Conservation (phyloP, 2,797 vertebrate species). For the Pipistrellus kuhlii region DNA sequence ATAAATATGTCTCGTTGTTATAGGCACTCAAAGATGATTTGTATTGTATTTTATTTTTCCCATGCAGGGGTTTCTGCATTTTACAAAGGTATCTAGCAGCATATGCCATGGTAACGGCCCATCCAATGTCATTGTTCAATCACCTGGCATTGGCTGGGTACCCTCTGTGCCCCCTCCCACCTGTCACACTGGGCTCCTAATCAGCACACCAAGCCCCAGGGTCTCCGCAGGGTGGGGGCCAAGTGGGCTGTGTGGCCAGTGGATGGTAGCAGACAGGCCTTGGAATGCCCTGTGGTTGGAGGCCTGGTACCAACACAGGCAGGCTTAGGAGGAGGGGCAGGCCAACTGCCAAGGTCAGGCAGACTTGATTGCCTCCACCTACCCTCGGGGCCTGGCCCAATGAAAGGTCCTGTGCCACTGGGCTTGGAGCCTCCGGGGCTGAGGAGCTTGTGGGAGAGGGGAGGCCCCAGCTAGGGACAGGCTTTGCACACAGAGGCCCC, state of each 20-base stretch:
- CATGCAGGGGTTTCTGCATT: neutral
- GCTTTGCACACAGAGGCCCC: neutral
- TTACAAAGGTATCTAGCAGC: neutral
- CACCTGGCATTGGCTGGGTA: neutral
- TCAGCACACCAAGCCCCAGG: neutral
- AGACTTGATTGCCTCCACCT: slow-evolving; percentile 24
- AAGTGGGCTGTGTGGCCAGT: neutral
- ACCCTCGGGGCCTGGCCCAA: neutral
- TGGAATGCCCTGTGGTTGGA: neutral
- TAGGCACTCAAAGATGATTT: neutral
- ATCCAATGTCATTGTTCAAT: neutral
- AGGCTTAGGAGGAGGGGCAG: neutral
- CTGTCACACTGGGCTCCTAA: neutral
- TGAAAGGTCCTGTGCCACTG: slow-evolving; percentile 56
- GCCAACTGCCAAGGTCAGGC: neutral
- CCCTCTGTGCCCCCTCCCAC: neutral
- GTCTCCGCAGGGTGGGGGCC: neutral
- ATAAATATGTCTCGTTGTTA: neutral
- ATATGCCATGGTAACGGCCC: neutral
- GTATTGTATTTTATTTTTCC: neutral
- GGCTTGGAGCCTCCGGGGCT: neutral
- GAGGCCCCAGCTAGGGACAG: neutral
- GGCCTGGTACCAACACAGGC: neutral
- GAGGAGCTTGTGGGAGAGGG: neutral
- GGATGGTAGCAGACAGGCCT: neutral